These are phyloP conservation scores for Pangasianodon hypophthalmus DNA, from an alignment of 2,113 vertebrate species.

Conservation along the genomic window DNA sequence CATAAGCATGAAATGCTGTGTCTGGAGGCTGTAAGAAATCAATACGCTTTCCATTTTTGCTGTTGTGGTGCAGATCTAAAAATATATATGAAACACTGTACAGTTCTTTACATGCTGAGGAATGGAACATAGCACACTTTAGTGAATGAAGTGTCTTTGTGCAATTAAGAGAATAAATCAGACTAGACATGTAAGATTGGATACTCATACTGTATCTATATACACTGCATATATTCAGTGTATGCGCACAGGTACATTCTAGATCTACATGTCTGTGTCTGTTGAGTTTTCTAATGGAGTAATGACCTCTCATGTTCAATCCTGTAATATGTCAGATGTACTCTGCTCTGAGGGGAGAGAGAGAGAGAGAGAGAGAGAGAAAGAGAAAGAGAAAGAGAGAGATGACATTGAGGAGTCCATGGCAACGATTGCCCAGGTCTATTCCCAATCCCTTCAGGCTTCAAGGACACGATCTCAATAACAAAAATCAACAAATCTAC, in stretches of 20 bases:
- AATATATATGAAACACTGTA: not conserved
- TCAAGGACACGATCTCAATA: conserved; percentile 2
- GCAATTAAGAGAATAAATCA: not conserved
- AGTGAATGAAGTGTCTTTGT: not conserved
- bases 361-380: not conserved
- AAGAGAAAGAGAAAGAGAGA: not conserved
- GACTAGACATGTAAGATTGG: not conserved
- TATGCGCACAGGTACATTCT: not conserved
- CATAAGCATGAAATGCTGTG: not conserved
- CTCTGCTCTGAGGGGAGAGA: not conserved
- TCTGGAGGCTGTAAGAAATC: not conserved
- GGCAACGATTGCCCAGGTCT: conserved; percentile 12
- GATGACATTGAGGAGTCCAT: conserved; percentile 9
- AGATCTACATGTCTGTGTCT: not conserved
- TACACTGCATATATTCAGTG: not conserved
- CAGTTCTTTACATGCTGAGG: not conserved
- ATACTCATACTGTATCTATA: not conserved
- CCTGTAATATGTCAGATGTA: not conserved
- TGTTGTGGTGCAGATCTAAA: not conserved
- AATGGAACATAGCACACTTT: not conserved
- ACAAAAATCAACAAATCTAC: not conserved
- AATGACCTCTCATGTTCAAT: not conserved
- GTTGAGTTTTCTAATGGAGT: not conserved
- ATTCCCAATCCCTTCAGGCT: conserved; percentile 4
- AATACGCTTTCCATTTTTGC: not conserved